Conservation (phyloP, 2,797 vertebrate species). For the Antrozous pallidus region DNA sequence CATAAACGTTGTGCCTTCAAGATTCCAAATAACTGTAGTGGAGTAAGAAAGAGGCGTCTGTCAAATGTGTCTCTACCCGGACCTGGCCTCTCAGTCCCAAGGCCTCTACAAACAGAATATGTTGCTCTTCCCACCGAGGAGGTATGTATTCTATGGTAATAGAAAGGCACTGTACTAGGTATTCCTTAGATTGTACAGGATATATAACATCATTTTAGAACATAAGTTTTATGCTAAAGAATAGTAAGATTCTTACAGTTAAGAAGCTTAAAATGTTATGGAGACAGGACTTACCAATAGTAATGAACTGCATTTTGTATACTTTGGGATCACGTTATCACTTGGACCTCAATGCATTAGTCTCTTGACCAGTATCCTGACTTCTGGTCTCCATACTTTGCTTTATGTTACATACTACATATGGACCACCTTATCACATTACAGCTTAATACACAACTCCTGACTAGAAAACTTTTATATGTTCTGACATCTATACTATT, state of each 20-base stretch:
- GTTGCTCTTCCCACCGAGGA: slow-evolving; percentile 88
- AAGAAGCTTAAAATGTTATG: neutral
- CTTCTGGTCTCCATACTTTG: neutral
- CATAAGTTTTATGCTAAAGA: neutral
- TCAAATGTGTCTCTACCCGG: slow-evolving; percentile 95
- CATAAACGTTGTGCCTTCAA: slow-evolving; percentile 98
- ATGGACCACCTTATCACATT: neutral
- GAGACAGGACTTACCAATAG: neutral
- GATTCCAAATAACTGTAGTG: slow-evolving; percentile 98
- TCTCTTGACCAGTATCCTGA: neutral
- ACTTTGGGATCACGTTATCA: neutral
- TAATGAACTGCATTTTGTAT: neutral
- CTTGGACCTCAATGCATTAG: neutral
- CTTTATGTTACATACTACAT: neutral
- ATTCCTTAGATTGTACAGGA: neutral
- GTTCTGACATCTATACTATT: neutral
- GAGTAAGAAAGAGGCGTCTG: slow-evolving; percentile 93
- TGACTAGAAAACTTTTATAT: neutral
- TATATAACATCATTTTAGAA: neutral
- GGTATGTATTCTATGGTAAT: slow-evolving; percentile 81
- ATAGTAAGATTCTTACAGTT: neutral
- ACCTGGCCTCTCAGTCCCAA: slow-evolving; percentile 90
- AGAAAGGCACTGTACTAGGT: neutral
- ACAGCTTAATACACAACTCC: neutral
- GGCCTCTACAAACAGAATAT: slow-evolving; percentile 87